A percentile compares a stretch with the other conserved stretches of the same genome.
Evolutionary conservation across 2,113 vertebrate genomes (phyloP).

Genomic region (Oreochromis tanganicae): DNA sequence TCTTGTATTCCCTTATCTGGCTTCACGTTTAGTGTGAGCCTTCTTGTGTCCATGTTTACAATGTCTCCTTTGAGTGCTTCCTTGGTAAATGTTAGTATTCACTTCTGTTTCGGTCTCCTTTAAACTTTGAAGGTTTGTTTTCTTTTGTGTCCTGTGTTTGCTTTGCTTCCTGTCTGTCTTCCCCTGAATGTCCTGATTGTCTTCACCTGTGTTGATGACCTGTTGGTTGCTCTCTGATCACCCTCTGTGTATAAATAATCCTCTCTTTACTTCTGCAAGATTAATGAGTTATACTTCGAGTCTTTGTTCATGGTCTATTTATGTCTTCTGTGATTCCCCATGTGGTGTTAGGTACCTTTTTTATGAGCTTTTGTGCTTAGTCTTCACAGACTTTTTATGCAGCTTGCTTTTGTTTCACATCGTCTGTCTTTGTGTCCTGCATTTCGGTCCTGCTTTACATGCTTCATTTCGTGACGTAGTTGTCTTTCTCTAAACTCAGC

Average conservation of each 20-base stretch:
- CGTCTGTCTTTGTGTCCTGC: neutral
- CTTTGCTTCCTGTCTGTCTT: neutral
- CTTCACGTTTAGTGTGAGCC: neutral
- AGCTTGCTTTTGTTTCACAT: neutral
- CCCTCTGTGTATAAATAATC: neutral
- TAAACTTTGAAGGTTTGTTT: neutral
- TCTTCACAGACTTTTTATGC: neutral
- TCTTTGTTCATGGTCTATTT: neutral
- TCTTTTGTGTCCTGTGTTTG: neutral
- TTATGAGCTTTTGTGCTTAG: neutral
- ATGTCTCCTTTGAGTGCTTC: neutral
- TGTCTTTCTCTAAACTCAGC: neutral
- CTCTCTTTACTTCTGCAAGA: neutral
- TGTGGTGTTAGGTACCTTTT: neutral
- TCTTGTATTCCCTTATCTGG: neutral
- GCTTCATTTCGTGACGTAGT: fast-evolving
- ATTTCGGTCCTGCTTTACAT: fast-evolving
- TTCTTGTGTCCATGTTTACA: neutral
- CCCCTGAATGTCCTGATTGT: neutral
- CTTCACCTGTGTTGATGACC: neutral
- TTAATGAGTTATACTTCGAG: neutral
- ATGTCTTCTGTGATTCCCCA: fast-evolving
- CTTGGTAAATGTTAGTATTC: neutral
- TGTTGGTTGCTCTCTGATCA: neutral
- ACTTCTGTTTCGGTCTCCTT: neutral